Conservation (phyloP, 1,140 invertebrate genomes). For the Drosophila kanapiae region DNA sequence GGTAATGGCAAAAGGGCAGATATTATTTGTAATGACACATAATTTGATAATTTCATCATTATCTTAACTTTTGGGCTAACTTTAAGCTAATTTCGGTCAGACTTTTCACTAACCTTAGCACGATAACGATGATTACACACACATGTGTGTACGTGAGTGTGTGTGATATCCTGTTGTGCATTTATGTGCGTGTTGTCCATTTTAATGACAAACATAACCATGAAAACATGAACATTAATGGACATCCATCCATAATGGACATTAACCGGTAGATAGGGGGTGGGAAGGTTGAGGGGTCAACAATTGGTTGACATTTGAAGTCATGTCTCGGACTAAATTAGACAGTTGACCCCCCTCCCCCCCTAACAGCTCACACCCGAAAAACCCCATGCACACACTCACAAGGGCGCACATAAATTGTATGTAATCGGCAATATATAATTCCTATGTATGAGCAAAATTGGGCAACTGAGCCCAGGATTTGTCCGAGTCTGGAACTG, state of each 20-base stretch:
- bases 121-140: slow-evolving; percentile 24
- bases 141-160: slow-evolving; percentile 12
- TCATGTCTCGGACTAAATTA: slow-evolving; percentile 64
- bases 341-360: slow-evolving; percentile 24
- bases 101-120: slow-evolving; percentile 26
- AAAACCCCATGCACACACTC: slow-evolving; percentile 6
- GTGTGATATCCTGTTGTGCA: slow-evolving; percentile 37
- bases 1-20: background rate
- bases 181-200: slow-evolving; percentile 49
- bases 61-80: background rate
- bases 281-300: slow-evolving; percentile 19
- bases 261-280: slow-evolving; percentile 21
- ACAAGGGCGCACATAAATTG: slow-evolving; percentile 27
- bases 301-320: slow-evolving; percentile 58
- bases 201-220: slow-evolving; percentile 69
- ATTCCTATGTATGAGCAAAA: slow-evolving; percentile 58
- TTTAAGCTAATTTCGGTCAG: slow-evolving; percentile 11
- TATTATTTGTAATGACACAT: background rate
- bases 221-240: slow-evolving; percentile 65
- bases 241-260: slow-evolving; percentile 67
- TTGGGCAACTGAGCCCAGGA: slow-evolving; percentile 41
- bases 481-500: slow-evolving; percentile 51
- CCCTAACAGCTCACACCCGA: background rate
- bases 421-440: slow-evolving; percentile 61
- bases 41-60: slow-evolving; percentile 10